Base-by-base conservation (phyloP, 2,797 vertebrate genomes). In the Acestrorhynchus altus region DNA sequence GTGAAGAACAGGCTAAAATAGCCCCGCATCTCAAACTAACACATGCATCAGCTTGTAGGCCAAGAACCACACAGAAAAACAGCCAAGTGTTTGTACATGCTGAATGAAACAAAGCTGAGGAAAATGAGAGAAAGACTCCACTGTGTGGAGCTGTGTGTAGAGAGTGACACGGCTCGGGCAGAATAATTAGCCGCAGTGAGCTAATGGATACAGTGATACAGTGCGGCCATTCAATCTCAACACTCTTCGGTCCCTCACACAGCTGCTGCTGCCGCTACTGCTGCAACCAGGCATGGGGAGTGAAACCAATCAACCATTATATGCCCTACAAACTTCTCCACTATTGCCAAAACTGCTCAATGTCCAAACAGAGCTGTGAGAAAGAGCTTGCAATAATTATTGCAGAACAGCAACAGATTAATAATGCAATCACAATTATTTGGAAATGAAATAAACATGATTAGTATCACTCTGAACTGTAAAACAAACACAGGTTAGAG, bases 111-210 rank as follows among this genome's bases (percentile, higher is more conserved):
- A 70, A 56, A 56, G 73, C 61, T 66, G 51, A 39, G 20, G 39
- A 40, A 40, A 54, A 46, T 59, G 49, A 72, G 71, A 56, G 59
- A 76, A 77, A 73, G 66, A 56, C 64, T 44, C 77, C 47, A 54
- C 74, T 47, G 31, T 49, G 47, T n/a, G 26, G 46, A 46, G 46
- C 12, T 54, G 71, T 28, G 35, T 46, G 54, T 28, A 75, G 65
- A 74, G 71, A 77, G 72, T 80, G 74, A 74, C 70, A 68, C 67
- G 61, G 66, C 47, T 51, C 57, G 72, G 80, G 71, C 67, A 76
- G 65, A 76, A 78, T 79, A 79, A 83, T 86, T 79, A 83, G 78
- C 76, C 67, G 1, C 11, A 40, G 75, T 72, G 76, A 78, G 71
- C 76, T 79, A 81, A 81, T 73, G 54, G 82, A 65, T 65, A 70